Conservation (phyloP, 2,113 vertebrate species). For the Brachyistius frenatus region DNA sequence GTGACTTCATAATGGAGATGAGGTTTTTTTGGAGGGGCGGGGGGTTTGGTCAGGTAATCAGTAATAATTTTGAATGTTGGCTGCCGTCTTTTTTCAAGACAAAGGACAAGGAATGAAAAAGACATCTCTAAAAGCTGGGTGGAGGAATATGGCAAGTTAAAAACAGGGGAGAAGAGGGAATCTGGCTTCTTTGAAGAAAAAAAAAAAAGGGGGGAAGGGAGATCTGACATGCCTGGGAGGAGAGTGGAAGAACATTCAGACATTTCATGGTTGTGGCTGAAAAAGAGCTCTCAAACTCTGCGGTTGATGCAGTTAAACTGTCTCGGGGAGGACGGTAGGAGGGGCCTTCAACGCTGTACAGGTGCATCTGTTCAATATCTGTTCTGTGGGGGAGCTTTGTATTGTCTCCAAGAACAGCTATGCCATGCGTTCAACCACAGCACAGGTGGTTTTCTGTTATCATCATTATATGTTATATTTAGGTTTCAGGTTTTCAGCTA, state of each 20-base stretch:
- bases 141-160: slow-evolving; percentile 59
- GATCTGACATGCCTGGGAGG: slow-evolving; percentile 66
- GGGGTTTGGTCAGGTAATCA: slow-evolving; percentile 4
- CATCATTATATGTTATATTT: too few relatives aligned
- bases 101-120: slow-evolving; percentile 40
- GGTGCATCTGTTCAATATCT: slow-evolving; percentile 25
- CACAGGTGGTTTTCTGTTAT: too few relatives aligned
- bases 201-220: slow-evolving; percentile 47
- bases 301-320: slow-evolving; percentile 66
- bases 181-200: slow-evolving; percentile 72
- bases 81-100: slow-evolving; percentile 25
- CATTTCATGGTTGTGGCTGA: slow-evolving; percentile 60
- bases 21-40: slow-evolving; percentile 30
- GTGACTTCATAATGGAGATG: slow-evolving; percentile 23
- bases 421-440: background rate
- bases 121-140: slow-evolving; percentile 65
- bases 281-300: slow-evolving; percentile 54
- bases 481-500: background rate
- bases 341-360: slow-evolving; percentile 18
- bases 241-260: slow-evolving; percentile 62
- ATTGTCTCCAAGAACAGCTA: background rate
- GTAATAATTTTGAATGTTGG: slow-evolving; percentile 33
- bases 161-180: slow-evolving; percentile 64
- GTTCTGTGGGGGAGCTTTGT: background rate
- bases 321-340: slow-evolving; percentile 37